phyloP scores from a whole-genome alignment of 2,797 vertebrate genomes.

The Hephaestus fuliginosus region DNA sequence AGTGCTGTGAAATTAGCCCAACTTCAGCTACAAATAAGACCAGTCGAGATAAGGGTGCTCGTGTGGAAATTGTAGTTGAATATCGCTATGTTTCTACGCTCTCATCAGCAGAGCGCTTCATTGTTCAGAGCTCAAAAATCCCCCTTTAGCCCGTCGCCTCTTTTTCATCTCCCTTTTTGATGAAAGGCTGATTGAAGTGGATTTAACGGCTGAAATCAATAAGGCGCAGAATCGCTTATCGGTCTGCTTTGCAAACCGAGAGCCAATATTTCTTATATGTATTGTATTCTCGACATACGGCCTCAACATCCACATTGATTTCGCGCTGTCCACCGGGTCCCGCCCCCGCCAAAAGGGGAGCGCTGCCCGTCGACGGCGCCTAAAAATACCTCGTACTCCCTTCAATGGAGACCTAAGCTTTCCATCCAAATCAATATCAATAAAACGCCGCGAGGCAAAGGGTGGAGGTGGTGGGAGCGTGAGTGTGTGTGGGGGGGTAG shows the following conservation, averaged over 20 bases:
- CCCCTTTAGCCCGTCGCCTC: neutral
- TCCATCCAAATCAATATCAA: conserved; percentile 45
- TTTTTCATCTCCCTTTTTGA: conserved; percentile 7
- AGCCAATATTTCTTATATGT: conserved; percentile 36
- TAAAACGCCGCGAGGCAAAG: conserved; percentile 7
- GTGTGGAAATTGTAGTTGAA: conserved; percentile 19
- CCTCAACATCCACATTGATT: conserved; percentile 53
- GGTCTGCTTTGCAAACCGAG: conserved; percentile 25
- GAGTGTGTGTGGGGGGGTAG: neutral
- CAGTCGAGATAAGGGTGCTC: conserved; percentile 29
- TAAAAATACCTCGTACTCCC: conserved; percentile 61
- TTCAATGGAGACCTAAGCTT: conserved; percentile 42
- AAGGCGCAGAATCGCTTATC: conserved; percentile 40
- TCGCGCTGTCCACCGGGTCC: conserved; percentile 22
- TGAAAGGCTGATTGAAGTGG: conserved; percentile 50
- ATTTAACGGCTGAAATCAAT: conserved; percentile 64
- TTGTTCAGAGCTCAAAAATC: conserved; percentile 15
- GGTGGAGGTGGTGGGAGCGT: neutral
- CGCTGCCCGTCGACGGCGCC: conserved; percentile 19
- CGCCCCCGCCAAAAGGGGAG: conserved; percentile 14
- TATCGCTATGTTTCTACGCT: neutral
- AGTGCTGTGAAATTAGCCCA: conserved; percentile 35
- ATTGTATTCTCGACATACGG: conserved; percentile 52
- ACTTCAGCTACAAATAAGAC: conserved; percentile 25
- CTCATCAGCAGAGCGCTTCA: conserved; percentile 15